Evolutionary conservation across 2,113 vertebrate species (phyloP), one percentile per base, ranked within the genome.

Genomic region (Anthoscopus minutus): DNA sequence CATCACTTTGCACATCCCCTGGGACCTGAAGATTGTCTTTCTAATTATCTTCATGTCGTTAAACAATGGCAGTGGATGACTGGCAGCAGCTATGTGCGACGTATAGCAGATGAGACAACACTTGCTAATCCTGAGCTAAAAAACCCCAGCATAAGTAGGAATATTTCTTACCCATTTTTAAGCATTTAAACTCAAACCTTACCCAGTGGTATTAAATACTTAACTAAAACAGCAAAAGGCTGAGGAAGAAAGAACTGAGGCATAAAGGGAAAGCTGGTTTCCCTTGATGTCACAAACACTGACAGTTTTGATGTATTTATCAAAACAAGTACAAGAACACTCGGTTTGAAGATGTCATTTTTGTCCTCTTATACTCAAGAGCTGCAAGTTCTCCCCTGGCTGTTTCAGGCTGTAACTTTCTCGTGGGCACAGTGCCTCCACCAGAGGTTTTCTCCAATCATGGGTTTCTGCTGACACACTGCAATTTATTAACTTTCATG

Each of bases 101-200:
- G 27, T 15, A 15, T 3, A 48, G 35, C 47, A 84, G 35, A 50
- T 27, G 33, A 80, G 27, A 65, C 4, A 69, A 22, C 14, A 33
- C 27, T 86, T 73, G 12, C 10, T 50, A 77, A 45, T 22, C 8
- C 62, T 72, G n/a, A 94, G 50, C 24, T 51, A 48, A 77, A 81
- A 6, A 5, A 35, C 0, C 8, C 0, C 7, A 35, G 17, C 14
- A 0, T 10, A 69, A 62, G 16, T 15, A 42, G 37, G 31, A 74
- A 33, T 66, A 42, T 33, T 62, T 94, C 30, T 33, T 61, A 33
- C 12, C 20, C 14, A 6, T 20, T 73, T 81, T 72, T 14, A 58
- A 25, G 16, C 54, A 88, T 81, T 86, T 86, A 65, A 92, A 84
- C 50, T 11, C 17, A 88, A 82, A 64, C 24, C 20, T 51, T 56